These are phyloP conservation scores for Parasteatoda lunata DNA, from an alignment of 2,888 invertebrate genomes.

Conservation along the genomic window DNA sequence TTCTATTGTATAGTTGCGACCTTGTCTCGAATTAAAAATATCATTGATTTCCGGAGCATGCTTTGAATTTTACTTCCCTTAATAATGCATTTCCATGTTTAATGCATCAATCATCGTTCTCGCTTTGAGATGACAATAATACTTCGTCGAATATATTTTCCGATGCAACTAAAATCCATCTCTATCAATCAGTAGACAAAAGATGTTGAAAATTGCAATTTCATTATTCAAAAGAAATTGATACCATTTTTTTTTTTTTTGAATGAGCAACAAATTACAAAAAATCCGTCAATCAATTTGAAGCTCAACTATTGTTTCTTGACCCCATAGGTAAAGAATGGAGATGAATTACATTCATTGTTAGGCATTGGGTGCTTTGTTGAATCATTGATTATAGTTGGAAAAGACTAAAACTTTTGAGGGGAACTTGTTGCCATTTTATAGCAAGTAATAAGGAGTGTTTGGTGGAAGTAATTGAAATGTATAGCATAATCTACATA, in stretches of 20 bases:
- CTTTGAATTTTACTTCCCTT: not conserved
- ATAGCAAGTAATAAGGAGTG: conserved; percentile 18
- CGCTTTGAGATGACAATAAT: not conserved
- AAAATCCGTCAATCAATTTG: not conserved
- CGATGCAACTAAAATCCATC: not conserved
- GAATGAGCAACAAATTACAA: not conserved
- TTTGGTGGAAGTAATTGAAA: conserved; percentile 42
- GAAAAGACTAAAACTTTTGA: not conserved
- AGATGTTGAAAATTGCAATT: not conserved
- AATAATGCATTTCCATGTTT: no score
- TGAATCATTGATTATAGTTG: conserved; percentile 33
- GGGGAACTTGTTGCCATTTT: conserved; percentile 46
- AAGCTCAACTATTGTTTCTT: conserved; percentile 36
- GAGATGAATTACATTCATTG: conserved; percentile 45
- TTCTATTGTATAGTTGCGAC: no score
- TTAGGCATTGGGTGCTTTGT: conserved; percentile 32
- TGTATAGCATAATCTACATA: conserved; percentile 9
- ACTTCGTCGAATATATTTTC: not conserved
- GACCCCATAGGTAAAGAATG: not conserved
- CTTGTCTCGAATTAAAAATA: not conserved
- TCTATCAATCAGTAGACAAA: not conserved
- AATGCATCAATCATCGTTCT: not conserved
- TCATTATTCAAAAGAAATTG: not conserved
- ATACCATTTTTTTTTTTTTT: not conserved
- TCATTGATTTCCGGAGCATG: not conserved